phyloP scores from a whole-genome alignment of 1,140 invertebrate genomes.

The Spodoptera frugiperda region DNA sequence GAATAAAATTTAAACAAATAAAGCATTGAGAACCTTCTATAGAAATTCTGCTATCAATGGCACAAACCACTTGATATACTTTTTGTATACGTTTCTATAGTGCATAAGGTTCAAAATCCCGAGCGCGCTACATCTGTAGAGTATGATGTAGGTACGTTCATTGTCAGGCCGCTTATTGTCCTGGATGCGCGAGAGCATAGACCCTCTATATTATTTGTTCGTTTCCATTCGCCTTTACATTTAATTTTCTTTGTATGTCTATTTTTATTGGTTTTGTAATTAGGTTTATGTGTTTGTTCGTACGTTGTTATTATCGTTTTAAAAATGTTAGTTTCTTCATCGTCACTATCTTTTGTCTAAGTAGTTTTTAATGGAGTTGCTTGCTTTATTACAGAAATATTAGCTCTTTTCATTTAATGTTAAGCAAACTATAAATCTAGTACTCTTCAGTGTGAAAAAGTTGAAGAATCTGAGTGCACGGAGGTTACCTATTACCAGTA shows the following conservation, averaged over 20 bases:
- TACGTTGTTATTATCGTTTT: background rate
- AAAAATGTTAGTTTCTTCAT: background rate
- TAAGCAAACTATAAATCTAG: constrained; percentile 19
- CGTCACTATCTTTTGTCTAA: background rate
- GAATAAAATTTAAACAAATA: background rate
- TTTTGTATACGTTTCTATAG: background rate
- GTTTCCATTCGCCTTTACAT: constrained; percentile 32
- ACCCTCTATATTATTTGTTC: constrained; percentile 38
- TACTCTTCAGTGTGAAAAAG: constrained; percentile 15
- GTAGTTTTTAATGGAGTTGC: too few species aligned
- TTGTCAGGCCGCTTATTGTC: constrained; percentile 20
- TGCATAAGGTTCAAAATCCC: constrained; percentile 16
- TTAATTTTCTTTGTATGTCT: constrained; percentile 29
- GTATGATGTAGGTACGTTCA: constrained; percentile 23
- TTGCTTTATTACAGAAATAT: constrained; percentile 20
- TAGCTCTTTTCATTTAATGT: background rate
- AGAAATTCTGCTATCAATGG: constrained; percentile 3
- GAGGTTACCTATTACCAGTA: constrained; percentile 42
- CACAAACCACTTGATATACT: background rate
- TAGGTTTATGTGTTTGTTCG: constrained; percentile 4
- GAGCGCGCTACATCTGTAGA: background rate
- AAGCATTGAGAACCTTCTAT: background rate
- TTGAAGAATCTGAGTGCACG: constrained; percentile 37
- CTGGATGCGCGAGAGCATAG: constrained; percentile 22
- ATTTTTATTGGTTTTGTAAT: constrained; percentile 1